These are phyloP conservation scores for Gobius niger DNA, from an alignment of 2,113 vertebrate species.

Conservation along the genomic window DNA sequence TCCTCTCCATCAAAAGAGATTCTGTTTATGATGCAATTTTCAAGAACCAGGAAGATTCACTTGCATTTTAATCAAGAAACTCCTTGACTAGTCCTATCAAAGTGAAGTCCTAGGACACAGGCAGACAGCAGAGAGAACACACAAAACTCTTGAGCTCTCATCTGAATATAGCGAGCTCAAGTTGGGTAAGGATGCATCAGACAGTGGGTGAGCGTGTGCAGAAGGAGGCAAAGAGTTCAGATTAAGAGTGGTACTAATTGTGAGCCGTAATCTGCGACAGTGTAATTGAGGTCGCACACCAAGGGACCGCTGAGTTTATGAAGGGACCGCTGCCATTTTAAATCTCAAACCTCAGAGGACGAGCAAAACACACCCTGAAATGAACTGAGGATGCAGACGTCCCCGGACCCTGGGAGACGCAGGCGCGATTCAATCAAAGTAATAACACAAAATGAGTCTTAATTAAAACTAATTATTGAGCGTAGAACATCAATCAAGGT, in stretches of 20 bases:
- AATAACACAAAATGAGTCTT: slow-evolving; percentile 1
- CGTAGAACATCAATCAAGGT: background rate
- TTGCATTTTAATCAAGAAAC: too few relatives aligned
- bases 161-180: slow-evolving; percentile 6
- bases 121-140: background rate
- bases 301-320: slow-evolving; percentile 60
- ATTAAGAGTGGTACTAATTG: slow-evolving; percentile 72
- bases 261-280: slow-evolving; percentile 70
- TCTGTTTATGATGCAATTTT: too few relatives aligned
- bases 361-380: slow-evolving; percentile 48
- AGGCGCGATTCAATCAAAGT: slow-evolving; percentile 3
- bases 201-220: slow-evolving; percentile 34
- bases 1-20: too few relatives aligned
- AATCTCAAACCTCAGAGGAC: slow-evolving; percentile 51
- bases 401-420: slow-evolving; percentile 9
- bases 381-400: slow-evolving; percentile 43
- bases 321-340: slow-evolving; percentile 44
- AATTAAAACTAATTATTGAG: slow-evolving; percentile 2
- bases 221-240: slow-evolving; percentile 55
- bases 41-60: too few relatives aligned
- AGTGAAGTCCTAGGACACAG: too few relatives aligned
- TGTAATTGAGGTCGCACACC: slow-evolving; percentile 75
- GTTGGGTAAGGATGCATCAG: slow-evolving; percentile 38
- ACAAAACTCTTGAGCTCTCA: background rate
- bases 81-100: too few relatives aligned